Evolutionary conservation across 2,888 invertebrate genomes (phyloP).

Genomic region (Pyrocoelia pectoralis): DNA sequence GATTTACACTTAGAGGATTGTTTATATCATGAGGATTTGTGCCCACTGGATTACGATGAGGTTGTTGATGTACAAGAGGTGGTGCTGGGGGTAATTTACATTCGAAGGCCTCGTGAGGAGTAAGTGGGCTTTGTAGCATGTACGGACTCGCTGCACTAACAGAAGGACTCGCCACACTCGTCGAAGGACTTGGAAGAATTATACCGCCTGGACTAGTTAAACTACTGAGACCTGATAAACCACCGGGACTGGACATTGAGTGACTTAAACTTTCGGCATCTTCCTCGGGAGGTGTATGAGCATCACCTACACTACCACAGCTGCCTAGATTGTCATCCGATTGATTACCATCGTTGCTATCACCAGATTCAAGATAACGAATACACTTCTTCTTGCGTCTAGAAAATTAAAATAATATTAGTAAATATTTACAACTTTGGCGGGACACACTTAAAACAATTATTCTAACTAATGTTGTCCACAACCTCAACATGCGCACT

Average conservation of each 20-base stretch:
- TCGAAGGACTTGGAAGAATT: constrained; percentile 81
- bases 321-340: constrained; percentile 80
- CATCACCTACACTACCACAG: constrained; percentile 81
- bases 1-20: constrained; percentile 91
- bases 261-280: constrained; percentile 71
- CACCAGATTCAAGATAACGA: constrained; percentile 89
- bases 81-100: constrained; percentile 58
- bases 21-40: constrained; percentile 92
- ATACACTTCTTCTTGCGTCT: constrained; percentile 98
- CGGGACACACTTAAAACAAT: not conserved
- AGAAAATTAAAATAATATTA: constrained; percentile 53
- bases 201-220: constrained; percentile 73
- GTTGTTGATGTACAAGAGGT: constrained; percentile 59
- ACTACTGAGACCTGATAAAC: constrained; percentile 72
- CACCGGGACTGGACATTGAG: constrained; percentile 69
- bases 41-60: constrained; percentile 82
- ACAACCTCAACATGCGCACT: constrained; percentile 24
- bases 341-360: constrained; percentile 69
- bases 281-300: constrained; percentile 71
- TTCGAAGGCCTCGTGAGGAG: constrained; percentile 58
- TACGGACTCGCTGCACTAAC: constrained; percentile 69
- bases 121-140: constrained; percentile 62
- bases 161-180: constrained; percentile 72
- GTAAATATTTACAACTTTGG: not conserved
- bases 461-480: constrained; percentile 7